phyloP scores from a whole-genome alignment of 2,888 invertebrate genomes.

The Leptinotarsa peninsularis region DNA sequence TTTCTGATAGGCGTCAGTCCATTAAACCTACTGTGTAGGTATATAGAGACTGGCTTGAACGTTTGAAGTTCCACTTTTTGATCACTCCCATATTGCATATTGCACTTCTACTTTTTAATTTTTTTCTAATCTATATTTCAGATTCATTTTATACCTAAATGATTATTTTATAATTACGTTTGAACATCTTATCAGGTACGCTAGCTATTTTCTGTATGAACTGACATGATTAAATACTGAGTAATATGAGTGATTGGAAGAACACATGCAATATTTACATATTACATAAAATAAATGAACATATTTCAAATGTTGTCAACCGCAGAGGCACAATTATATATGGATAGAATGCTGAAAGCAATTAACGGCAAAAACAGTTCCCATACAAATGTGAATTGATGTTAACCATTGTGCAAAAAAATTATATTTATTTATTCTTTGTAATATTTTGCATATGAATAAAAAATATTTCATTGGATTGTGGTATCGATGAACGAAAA shows the following conservation, averaged over 20 bases:
- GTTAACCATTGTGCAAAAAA: conserved; percentile 15
- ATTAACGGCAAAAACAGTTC: conserved; percentile 19
- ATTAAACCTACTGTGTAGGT: too few species aligned
- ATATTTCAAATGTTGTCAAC: conserved; percentile 23
- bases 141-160: not conserved
- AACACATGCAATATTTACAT: conserved; percentile 21
- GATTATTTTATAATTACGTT: conserved; percentile 4
- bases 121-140: not conserved
- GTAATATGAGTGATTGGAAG: conserved; percentile 11
- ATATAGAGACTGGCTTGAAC: too few species aligned
- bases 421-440: conserved; percentile 10
- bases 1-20: too few species aligned
- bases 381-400: conserved; percentile 21
- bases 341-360: conserved; percentile 13
- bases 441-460: not conserved
- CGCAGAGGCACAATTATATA: conserved; percentile 3
- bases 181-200: not conserved
- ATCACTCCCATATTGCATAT: too few species aligned
- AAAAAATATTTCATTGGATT: not conserved
- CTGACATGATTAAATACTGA: conserved; percentile 19
- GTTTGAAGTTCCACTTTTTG: too few species aligned
- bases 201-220: not conserved
- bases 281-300: conserved; percentile 20
- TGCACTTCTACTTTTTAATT: not conserved
- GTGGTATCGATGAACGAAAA: not conserved